Evolutionary conservation across 35 echinoderm and acorn worm genomes (phyloP).

Genomic region (Chiridota heheva): DNA sequence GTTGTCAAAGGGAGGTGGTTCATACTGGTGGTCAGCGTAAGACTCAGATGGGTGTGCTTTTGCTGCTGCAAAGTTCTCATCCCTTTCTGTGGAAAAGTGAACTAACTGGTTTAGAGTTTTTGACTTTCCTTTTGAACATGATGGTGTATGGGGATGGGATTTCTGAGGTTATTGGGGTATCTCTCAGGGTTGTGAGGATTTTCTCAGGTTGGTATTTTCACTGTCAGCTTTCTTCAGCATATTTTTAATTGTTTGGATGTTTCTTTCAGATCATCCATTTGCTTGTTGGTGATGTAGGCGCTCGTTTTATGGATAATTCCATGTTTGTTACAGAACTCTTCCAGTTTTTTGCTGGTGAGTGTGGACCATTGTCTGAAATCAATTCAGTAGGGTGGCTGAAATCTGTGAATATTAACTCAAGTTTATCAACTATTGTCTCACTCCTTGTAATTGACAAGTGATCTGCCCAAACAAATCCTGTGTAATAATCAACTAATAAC

Average conservation of each 20-base stretch:
- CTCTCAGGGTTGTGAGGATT: slow-evolving; percentile 3
- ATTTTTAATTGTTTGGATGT: slow-evolving; percentile 39
- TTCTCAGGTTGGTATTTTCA: slow-evolving; percentile 7
- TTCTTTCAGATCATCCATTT: slow-evolving; percentile 17
- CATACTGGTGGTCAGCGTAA: background rate
- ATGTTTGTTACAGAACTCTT: slow-evolving; percentile 37
- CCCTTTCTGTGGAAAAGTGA: slow-evolving; percentile 22
- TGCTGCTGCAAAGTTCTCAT: background rate
- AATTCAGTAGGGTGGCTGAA: slow-evolving; percentile 12
- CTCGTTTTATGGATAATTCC: slow-evolving; percentile 27
- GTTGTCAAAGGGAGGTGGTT: slow-evolving; percentile 6
- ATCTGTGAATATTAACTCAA: slow-evolving; percentile 34
- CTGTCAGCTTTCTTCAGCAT: slow-evolving; percentile 13
- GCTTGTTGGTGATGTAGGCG: slow-evolving; percentile 44
- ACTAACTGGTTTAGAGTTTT: slow-evolving; percentile 3
- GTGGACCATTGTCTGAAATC: slow-evolving; percentile 42
- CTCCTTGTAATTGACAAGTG: slow-evolving; percentile 21
- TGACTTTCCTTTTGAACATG: slow-evolving; percentile 13
- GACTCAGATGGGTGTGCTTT: background rate
- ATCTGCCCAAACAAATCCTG: slow-evolving; percentile 25
- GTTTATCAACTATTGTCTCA: slow-evolving; percentile 6
- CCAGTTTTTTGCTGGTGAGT: slow-evolving; percentile 26
- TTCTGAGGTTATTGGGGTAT: slow-evolving; percentile 22
- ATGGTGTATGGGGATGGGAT: slow-evolving; percentile 27
- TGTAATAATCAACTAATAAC: slow-evolving; percentile 24